Evolutionary conservation across 2,888 invertebrate genomes (phyloP).

Genomic region (Anthrax anthrax): DNA sequence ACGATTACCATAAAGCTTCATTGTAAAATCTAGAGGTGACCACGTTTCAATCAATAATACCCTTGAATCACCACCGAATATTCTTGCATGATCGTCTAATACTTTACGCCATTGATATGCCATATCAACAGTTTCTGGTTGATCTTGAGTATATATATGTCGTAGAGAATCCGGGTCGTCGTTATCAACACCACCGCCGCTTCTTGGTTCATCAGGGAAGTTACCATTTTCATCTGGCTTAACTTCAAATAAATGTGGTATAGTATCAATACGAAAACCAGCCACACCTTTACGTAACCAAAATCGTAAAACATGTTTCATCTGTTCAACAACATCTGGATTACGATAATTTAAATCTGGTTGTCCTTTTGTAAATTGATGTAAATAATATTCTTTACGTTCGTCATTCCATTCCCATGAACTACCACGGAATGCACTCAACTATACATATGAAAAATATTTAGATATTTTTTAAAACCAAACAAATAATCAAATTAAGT

Average conservation of each 20-base stretch:
- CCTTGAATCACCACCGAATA: slow-evolving; percentile 26
- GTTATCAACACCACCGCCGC: slow-evolving; percentile 35
- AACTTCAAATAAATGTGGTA: slow-evolving; percentile 33
- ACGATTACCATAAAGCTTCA: slow-evolving; percentile 44
- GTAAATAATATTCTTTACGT: slow-evolving; percentile 46
- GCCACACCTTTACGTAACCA: slow-evolving; percentile 70
- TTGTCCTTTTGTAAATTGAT: slow-evolving; percentile 45
- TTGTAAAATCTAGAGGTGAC: slow-evolving; percentile 35
- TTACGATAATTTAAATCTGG: slow-evolving; percentile 51
- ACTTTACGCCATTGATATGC: slow-evolving; percentile 42
- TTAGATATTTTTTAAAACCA: too few relatives aligned
- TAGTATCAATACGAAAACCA: slow-evolving; percentile 59
- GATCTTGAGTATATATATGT: slow-evolving; percentile 46
- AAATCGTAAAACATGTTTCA: slow-evolving; percentile 45
- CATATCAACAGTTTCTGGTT: slow-evolving; percentile 42
- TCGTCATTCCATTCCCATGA: slow-evolving; percentile 54
- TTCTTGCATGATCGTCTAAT: slow-evolving; percentile 34
- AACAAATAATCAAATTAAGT: too few relatives aligned
- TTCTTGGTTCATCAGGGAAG: slow-evolving; percentile 38
- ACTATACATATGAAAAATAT: too few relatives aligned
- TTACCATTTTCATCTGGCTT: slow-evolving; percentile 19
- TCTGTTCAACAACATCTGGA: slow-evolving; percentile 35
- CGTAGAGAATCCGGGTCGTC: slow-evolving; percentile 41
- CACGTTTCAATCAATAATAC: slow-evolving; percentile 50
- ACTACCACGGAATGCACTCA: slow-evolving; percentile 22